Evolutionary conservation across 2,888 invertebrate species (phyloP), one percentile per base, ranked within the genome.

Genomic region (Acanthosepion esculentum): DNA sequence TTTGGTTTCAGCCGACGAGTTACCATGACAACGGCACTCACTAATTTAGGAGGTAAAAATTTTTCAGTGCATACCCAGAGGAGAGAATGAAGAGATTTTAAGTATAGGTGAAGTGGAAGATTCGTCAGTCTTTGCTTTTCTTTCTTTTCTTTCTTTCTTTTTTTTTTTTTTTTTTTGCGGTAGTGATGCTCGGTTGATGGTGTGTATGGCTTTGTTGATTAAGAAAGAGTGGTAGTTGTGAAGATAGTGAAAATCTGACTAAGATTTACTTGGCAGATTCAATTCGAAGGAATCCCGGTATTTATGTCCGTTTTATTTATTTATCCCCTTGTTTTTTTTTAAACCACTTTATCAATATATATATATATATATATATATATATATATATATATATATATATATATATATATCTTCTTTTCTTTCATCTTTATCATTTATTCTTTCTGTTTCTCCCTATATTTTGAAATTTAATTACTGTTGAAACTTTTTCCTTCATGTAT

Each of bases 11-110:
- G 78, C 78, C 78, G 33, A 78, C 78, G 78, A 78, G 78, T 78
- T 78, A 33, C 78, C 78, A 78, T 78, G 78, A 78, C 78, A 78
- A 33, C 78, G 12, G 78, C 78, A 78, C 78, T 78, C 78, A 33
- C 78, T 78, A 78, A 78, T 78, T 78, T 78, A 78, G 2, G 78
- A 78, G 78, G 78, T 78, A 78, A 78, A 78, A 78, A 78, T 78
- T 78, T n/a, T 78, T 78, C 78, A 78, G 78, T 78, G 78, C 78
- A 78, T 78, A 33, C 78, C 78, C 78, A 78, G 78, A n/a, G 78
- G 78, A 78, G 78, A 78, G 78, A 33, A 78, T 78, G 78, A 78
- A 33, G n/a, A 78, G 78, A 33, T 78, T 78, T 78, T 78, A 33
- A 33, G 78, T 15, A 78, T 78, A 33, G n/a, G 78, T 78, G n/a